Evolutionary conservation across 2,797 vertebrate species (phyloP).

Genomic region (Hirundo rustica): DNA sequence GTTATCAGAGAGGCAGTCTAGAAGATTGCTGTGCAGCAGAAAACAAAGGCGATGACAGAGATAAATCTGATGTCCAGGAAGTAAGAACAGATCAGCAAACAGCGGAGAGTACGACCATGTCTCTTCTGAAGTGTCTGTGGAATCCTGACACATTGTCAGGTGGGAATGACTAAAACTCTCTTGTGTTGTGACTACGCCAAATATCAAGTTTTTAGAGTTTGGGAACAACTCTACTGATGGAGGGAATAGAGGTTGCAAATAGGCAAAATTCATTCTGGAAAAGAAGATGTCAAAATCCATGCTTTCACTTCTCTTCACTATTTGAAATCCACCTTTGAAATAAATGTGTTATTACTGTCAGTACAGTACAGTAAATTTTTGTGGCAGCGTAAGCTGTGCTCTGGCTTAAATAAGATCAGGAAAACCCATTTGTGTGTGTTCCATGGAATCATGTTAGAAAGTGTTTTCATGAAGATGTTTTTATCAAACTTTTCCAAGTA

Average conservation of each 20-base stretch:
- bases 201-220: background rate
- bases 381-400: background rate
- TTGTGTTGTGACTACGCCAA: background rate
- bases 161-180: background rate
- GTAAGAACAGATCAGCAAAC: background rate
- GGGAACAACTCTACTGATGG: background rate
- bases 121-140: background rate
- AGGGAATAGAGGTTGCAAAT: background rate
- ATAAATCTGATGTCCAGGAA: background rate
- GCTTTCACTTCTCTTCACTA: background rate
- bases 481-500: background rate
- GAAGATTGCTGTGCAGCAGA: constrained; percentile 1
- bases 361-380: background rate
- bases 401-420: background rate
- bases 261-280: background rate
- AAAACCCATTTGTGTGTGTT: background rate
- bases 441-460: background rate
- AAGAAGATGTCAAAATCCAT: background rate
- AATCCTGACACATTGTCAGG: background rate
- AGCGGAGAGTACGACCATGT: background rate
- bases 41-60: background rate
- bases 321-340: background rate
- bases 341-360: background rate
- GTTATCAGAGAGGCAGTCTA: background rate
- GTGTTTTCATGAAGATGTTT: background rate